Base-by-base conservation (phyloP, 1,140 invertebrate species). In the Microplitis mediator region DNA sequence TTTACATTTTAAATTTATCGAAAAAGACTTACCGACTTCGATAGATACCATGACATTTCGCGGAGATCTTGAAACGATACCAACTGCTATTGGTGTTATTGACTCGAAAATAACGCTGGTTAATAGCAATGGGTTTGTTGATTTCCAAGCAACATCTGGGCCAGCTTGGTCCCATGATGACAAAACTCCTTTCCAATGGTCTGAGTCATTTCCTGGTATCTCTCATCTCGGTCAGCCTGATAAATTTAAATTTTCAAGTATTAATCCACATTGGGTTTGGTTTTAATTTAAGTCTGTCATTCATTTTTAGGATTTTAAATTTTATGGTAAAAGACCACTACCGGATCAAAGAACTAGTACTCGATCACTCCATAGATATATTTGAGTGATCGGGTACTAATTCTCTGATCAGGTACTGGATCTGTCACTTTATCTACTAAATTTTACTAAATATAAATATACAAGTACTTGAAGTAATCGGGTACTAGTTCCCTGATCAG, bases 161-260 rank as follows among this genome's bases (percentile, higher is more conserved):
- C 84, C 86, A 69, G 0, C 68, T 60, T 71, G 62, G 2, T 56
- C 54, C 8, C 39, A 54, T 74, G 77, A 79, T 11, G 67, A 75
- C 34, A 78, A 74, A 1, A 72, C 73, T 0, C 88, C 92, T 1
- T 96, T 95, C 78, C 88, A 91, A 76, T 97, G 95, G 95, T 91
- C 90, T 13, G 88, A 88, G 56, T 78, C 70, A 72, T 92, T 92
- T 78, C 86, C 90, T 32, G 88, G 88, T 74, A 82, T 88, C 4
- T 87, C 90, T 3, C 95, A 96, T 75, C 78, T 90, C 74, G 94
- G 95, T 4, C 94, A 95, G 64, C 94, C 95, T 0, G 91, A 94
- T 78, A 75, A 89, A 34, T 96, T 93, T 88, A 85, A 92, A 64
- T 96, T 95, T 81, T 83, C 90, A 11, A 89, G 90, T 54, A 81